Conservation (phyloP, 35 echinoderm and acorn worm genomes). For the Holothuria glaberrima region DNA sequence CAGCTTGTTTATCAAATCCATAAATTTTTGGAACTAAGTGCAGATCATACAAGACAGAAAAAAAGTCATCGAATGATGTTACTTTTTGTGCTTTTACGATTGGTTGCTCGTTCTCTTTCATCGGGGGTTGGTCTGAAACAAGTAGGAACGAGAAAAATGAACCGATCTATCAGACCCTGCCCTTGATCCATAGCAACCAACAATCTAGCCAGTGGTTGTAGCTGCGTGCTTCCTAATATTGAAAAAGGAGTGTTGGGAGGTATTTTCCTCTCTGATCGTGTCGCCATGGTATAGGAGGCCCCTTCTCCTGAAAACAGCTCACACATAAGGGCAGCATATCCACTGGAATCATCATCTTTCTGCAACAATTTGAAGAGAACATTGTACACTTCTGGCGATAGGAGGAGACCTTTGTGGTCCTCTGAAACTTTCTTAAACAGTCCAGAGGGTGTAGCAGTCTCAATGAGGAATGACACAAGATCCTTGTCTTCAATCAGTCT, state of each 20-base stretch:
- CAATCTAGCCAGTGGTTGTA: conserved; percentile 2
- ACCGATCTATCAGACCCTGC: neutral
- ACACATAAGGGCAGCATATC: neutral
- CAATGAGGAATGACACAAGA: neutral
- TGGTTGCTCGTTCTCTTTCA: neutral
- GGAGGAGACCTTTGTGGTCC: neutral
- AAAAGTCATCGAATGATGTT: neutral
- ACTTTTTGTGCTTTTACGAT: neutral
- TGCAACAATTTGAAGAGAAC: neutral
- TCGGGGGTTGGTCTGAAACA: conserved; percentile 1
- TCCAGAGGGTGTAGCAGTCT: neutral
- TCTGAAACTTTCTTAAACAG: neutral
- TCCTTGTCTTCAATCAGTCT: neutral
- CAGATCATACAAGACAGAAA: neutral
- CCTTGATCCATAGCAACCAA: neutral
- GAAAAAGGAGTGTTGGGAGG: no score
- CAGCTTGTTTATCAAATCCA: neutral
- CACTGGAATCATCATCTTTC: neutral
- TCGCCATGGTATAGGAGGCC: no score
- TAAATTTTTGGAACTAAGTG: neutral
- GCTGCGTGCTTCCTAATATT: neutral
- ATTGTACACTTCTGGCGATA: neutral
- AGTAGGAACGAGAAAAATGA: neutral
- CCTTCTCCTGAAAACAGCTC: neutral
- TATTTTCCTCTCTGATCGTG: neutral